A percentile compares a stretch with the other conserved stretches of the same genome.
These are phyloP conservation scores for Tortrix viridana DNA, from an alignment of 2,888 invertebrate species.

Conservation along the genomic window DNA sequence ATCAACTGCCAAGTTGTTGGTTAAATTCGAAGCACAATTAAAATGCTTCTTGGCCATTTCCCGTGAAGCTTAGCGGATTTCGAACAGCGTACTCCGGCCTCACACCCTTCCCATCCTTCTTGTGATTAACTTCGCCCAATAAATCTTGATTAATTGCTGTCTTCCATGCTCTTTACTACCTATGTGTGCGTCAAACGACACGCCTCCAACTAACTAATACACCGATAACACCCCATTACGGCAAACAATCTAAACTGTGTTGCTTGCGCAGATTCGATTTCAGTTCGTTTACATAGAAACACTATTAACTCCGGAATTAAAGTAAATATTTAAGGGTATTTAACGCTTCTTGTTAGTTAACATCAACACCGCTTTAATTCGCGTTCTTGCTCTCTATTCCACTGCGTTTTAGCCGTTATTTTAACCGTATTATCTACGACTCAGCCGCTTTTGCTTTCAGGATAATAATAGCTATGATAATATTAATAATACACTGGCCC, in stretches of 20 bases:
- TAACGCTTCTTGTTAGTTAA: conserved; percentile 9
- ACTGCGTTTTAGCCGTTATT: background rate
- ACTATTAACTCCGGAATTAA: conserved; percentile 14
- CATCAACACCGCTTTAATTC: conserved; percentile 16
- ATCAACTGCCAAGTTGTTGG: too few relatives aligned
- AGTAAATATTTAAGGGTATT: conserved; percentile 27
- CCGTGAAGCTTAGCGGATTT: background rate
- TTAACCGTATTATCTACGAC: too few relatives aligned
- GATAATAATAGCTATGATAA: too few relatives aligned
- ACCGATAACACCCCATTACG: conserved; percentile 37
- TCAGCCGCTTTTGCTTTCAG: too few relatives aligned
- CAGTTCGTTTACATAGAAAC: conserved; percentile 29
- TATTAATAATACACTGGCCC: too few relatives aligned
- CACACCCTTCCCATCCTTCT: conserved; percentile 42
- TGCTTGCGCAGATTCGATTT: conserved; percentile 31
- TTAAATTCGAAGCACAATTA: too few relatives aligned
- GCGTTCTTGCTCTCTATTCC: background rate
- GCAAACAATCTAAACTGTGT: conserved; percentile 32
- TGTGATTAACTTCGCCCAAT: conserved; percentile 57
- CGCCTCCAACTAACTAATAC: conserved; percentile 33
- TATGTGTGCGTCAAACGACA: conserved; percentile 42
- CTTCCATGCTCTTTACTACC: conserved; percentile 39
- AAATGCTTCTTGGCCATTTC: too few relatives aligned
- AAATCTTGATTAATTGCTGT: conserved; percentile 66
- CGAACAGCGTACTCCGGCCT: conserved; percentile 7